These are phyloP conservation scores for Apus apus DNA, from an alignment of 2,113 vertebrate genomes.

Conservation along the genomic window DNA sequence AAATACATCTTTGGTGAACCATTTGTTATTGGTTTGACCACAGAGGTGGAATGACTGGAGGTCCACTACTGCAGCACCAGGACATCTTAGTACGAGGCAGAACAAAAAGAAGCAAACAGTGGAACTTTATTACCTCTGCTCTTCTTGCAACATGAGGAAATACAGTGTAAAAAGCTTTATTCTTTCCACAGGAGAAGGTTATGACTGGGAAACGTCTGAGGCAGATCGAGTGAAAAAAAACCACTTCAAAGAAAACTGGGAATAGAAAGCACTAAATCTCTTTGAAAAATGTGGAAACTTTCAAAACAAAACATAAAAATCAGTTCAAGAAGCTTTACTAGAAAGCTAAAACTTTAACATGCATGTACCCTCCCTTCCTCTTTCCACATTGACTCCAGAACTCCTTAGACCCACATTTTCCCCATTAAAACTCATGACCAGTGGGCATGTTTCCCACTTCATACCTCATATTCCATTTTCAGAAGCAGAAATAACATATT, in stretches of 20 bases:
- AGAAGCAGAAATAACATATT: neutral
- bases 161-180: neutral
- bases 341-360: neutral
- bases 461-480: neutral
- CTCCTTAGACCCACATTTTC: neutral
- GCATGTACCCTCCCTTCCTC: rapidly evolving
- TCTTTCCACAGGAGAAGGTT: neutral
- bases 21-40: neutral
- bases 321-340: neutral
- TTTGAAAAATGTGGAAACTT: neutral
- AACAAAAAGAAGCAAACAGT: neutral
- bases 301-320: neutral
- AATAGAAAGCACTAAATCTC: neutral
- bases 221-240: neutral
- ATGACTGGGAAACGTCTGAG: neutral
- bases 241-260: neutral
- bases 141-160: neutral
- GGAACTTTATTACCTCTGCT: neutral
- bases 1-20: neutral
- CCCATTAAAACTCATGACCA: neutral
- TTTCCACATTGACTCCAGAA: neutral
- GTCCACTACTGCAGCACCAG: neutral
- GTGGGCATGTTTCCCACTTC: neutral
- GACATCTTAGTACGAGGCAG: neutral
- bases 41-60: neutral